These are phyloP conservation scores for Troglohyphantes excavatus DNA, from an alignment of 2,888 invertebrate genomes.

Conservation along the genomic window DNA sequence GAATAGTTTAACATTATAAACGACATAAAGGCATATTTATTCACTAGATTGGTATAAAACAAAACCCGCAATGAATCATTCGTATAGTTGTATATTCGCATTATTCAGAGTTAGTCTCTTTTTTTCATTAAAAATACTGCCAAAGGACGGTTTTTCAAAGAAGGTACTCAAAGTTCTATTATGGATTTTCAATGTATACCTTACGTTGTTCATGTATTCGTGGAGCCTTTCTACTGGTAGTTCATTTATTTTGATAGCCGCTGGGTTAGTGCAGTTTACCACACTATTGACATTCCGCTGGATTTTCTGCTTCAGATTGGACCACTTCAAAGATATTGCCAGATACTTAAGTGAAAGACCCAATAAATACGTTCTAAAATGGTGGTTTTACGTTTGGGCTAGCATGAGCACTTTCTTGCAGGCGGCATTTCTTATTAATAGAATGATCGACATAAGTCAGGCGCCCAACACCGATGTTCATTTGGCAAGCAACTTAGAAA, in stretches of 20 bases:
- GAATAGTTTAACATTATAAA: too few species aligned
- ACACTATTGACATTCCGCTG: not conserved
- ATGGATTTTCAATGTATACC: not conserved
- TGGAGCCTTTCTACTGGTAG: too few species aligned
- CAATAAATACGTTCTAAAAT: not conserved
- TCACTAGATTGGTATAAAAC: too few species aligned
- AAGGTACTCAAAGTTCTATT: not conserved
- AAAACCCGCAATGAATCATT: too few species aligned
- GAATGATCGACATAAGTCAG: not conserved
- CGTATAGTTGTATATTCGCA: not conserved
- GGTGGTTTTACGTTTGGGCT: not conserved
- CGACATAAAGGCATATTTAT: too few species aligned
- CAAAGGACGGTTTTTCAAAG: not conserved
- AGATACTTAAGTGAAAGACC: not conserved
- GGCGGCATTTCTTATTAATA: not conserved
- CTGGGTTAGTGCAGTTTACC: too few species aligned
- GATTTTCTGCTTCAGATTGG: too few species aligned
- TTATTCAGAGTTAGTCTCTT: not conserved
- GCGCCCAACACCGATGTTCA: too few species aligned
- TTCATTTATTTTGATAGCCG: not conserved
- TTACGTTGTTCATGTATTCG: too few species aligned
- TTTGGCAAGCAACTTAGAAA: not conserved
- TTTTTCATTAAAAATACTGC: not conserved
- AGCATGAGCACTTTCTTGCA: not conserved
- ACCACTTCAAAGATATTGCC: not conserved